A percentile compares a stretch with the other conserved stretches of the same genome.
phyloP scores from a whole-genome alignment of 2,113 vertebrate species.

The Elgaria multicarinata region DNA sequence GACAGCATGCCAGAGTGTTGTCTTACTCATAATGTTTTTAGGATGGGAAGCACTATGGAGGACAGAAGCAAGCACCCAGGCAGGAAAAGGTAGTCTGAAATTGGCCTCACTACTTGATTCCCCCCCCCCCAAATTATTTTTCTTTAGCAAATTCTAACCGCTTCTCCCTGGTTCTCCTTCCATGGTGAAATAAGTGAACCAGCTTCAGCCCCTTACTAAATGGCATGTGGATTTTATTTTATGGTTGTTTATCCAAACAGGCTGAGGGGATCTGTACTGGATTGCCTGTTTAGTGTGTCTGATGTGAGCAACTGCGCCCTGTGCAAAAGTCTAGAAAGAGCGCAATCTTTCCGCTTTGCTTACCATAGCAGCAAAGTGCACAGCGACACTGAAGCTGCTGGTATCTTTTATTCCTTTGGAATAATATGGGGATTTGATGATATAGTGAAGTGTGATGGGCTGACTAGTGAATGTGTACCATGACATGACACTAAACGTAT shows the following conservation, averaged over 20 bases:
- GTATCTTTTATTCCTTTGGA: neutral
- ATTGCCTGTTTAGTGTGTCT: neutral
- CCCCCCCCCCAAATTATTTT: neutral
- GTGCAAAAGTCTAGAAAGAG: neutral
- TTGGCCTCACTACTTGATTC: neutral
- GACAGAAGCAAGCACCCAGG: neutral
- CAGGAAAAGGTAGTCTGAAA: neutral
- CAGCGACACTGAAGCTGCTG: neutral
- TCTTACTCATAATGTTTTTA: neutral
- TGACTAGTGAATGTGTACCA: conserved; percentile 3
- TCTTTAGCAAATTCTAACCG: neutral
- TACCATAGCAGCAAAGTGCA: neutral
- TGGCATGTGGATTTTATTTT: neutral
- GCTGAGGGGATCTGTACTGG: neutral
- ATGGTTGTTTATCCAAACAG: neutral
- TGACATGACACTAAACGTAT: neutral
- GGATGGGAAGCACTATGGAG: neutral
- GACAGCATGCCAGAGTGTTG: neutral
- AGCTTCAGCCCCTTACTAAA: neutral
- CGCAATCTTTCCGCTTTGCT: neutral
- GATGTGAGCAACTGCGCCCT: neutral
- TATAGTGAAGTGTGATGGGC: conserved; percentile 1
- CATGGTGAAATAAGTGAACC: neutral
- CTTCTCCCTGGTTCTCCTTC: too few species aligned
- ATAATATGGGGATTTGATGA: neutral